phyloP scores from a whole-genome alignment of 2,888 invertebrate species.

The Drosophila demipolita region DNA sequence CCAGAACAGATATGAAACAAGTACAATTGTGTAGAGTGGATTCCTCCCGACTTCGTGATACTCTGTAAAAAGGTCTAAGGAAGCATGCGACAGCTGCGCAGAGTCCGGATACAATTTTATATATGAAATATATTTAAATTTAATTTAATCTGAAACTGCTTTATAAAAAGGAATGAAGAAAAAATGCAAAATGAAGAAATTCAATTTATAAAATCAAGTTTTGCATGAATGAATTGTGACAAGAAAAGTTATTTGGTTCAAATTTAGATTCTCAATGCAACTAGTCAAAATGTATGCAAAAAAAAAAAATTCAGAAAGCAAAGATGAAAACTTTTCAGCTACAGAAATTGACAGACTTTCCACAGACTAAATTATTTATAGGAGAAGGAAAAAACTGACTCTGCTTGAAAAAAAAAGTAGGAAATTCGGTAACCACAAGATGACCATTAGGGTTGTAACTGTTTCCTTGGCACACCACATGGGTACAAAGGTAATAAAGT shows the following conservation, averaged over 20 bases:
- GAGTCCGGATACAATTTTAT: background rate
- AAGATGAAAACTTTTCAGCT: background rate
- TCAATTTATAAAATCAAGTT: background rate
- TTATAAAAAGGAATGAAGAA: background rate
- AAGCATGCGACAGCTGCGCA: background rate
- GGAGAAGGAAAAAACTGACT: background rate
- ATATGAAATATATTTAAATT: background rate
- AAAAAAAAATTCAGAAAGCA: background rate
- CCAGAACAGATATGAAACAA: constrained; percentile 23
- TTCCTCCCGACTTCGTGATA: constrained; percentile 1
- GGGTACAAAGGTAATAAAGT: constrained; percentile 21
- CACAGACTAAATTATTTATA: background rate
- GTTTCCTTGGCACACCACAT: constrained; percentile 8
- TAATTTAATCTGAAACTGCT: background rate
- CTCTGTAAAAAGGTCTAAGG: background rate
- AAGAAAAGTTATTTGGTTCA: background rate
- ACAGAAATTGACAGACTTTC: background rate
- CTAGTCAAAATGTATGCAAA: background rate
- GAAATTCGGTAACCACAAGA: background rate
- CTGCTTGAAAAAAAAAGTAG: background rate
- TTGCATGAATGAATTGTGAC: background rate
- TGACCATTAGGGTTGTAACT: constrained; percentile 13
- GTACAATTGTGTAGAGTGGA: constrained; percentile 9
- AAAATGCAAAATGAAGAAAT: background rate
- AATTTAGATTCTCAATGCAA: background rate